Evolutionary conservation across 2,113 vertebrate species (phyloP), one percentile per base, ranked within the genome.

Genomic region (Peucedramus taeniatus): DNA sequence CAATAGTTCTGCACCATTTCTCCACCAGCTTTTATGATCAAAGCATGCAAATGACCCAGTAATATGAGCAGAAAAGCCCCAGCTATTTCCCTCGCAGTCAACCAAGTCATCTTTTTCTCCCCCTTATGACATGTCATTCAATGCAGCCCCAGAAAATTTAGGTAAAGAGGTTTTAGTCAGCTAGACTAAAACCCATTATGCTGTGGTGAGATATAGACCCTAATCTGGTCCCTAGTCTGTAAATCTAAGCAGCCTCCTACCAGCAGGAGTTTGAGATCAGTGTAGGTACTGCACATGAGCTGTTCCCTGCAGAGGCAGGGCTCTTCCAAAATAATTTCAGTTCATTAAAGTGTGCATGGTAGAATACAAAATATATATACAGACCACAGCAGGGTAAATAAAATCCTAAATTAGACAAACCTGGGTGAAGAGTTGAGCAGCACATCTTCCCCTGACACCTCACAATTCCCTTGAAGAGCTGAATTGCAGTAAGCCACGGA

Each of bases 381-480:
- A 50, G 37, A 5, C 66, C 28, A 44, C 23, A 42, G 7, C 10
- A 75, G 51, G 22, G 49, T 17, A 56, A 82, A 42, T 3, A 42
- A 47, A 60, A 33, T 1, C 21, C 20, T 11, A 9, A 80, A 50
- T 9, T 0, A 31, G 50, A 95, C 98, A 7, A 96, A 99, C 98
- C 98, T 98, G 26, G 96, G 42, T 10, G 96, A 57, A 9, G 94
- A 85, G 45, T 95, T 86, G 40, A 74, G 74, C 5, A 64, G 74
- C 18, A 61, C 37, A 50, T 98, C 97, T 17, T 97, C 83, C 27
- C 96, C 85, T 3, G 97, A 80, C 18, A 96, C 93, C 15, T 90
- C 87, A 0, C 85, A 40, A 42, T 53, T 90, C 16, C 56, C 92
- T 56, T 3, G 95, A 88, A 81, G 96, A 94, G 90, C 96, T 45